These are phyloP conservation scores for Pangasius mekongensis DNA, from an alignment of 2,797 vertebrate species.

Conservation along the genomic window DNA sequence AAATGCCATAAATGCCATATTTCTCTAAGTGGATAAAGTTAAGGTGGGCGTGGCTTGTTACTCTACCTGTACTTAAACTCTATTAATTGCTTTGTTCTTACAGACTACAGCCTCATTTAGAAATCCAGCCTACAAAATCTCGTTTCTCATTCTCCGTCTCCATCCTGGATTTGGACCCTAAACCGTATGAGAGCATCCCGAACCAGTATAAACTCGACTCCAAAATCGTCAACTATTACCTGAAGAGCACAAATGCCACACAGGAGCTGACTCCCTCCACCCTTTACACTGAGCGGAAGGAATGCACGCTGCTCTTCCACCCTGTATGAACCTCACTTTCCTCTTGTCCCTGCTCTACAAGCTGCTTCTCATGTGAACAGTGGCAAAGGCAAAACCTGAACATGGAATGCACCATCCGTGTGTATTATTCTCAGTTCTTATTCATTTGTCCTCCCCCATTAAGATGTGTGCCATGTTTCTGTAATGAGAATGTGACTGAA, in stretches of 20 bases:
- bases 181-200: conserved; percentile 90
- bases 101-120: conserved; percentile 78
- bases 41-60: background rate
- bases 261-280: conserved; percentile 71
- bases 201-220: conserved; percentile 90
- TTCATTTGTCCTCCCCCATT: background rate
- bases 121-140: conserved; percentile 78
- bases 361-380: conserved; percentile 45
- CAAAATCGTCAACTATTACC: conserved; percentile 90
- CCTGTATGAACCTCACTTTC: conserved; percentile 76
- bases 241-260: conserved; percentile 79
- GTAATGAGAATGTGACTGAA: conserved; percentile 53
- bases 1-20: no score
- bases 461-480: conserved; percentile 47
- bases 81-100: background rate
- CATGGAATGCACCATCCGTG: conserved; percentile 23
- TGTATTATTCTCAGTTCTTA: conserved; percentile 8
- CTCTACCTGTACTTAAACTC: background rate
- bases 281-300: conserved; percentile 83
- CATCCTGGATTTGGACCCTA: conserved; percentile 94
- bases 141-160: conserved; percentile 88
- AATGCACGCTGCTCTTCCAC: conserved; percentile 91
- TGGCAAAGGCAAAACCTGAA: conserved; percentile 33
- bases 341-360: background rate
- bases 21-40: background rate